Evolutionary conservation across 2,888 invertebrate species (phyloP), one percentile per base, ranked within the genome.

Genomic region (Hemistola chrysoprasaria): DNA sequence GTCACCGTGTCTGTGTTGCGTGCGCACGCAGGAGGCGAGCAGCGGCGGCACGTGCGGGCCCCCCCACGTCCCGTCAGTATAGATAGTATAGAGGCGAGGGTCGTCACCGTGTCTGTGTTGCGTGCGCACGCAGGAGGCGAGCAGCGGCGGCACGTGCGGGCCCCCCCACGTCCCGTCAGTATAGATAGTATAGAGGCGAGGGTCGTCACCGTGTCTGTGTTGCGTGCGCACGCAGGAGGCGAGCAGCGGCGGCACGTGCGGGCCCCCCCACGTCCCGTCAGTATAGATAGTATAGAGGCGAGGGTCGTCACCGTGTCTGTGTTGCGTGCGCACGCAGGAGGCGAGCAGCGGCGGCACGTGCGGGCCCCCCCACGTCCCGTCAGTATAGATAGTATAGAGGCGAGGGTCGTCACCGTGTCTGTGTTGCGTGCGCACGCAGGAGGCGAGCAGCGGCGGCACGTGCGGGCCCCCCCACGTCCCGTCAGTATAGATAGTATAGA

Each of bases 271-370:
- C n/a, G n/a, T n/a, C n/a, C n/a, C 16, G 16, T 16, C 4, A 16
- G 4, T 16, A 16, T 16, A 3, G 16, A 4, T 16, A 4, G 4
- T 3, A 16, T 4, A 3, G 16, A 4, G 2, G 3, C 4, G 16
- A 4, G 2, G 4, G 2, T 3, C 4, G 4, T 16, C 4, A 95
- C 96, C 94, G 84, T 95, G 93, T 59, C 94, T 94, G 29, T 93
- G 92, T 71, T 94, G 93, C 1, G 94, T 92, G 16, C 98, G 90
- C 31, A 98, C 95, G 76, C 98, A 98, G 78, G 97, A 97, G 11
- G 94, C 92, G 22, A 98, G 90, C 58, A 98, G 95, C 69, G 94
- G 94, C 30, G 97, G 94, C 43, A 98, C 97, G 76, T 97, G 97
- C 4, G 95, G 93, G 1, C n/a, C n/a, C n/a, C n/a, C n/a, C n/a